Percentiles rank a stretch among this genome's conserved stretches.
These are phyloP conservation scores for Catocala sponsa DNA, from an alignment of 2,888 invertebrate species.

Conservation along the genomic window DNA sequence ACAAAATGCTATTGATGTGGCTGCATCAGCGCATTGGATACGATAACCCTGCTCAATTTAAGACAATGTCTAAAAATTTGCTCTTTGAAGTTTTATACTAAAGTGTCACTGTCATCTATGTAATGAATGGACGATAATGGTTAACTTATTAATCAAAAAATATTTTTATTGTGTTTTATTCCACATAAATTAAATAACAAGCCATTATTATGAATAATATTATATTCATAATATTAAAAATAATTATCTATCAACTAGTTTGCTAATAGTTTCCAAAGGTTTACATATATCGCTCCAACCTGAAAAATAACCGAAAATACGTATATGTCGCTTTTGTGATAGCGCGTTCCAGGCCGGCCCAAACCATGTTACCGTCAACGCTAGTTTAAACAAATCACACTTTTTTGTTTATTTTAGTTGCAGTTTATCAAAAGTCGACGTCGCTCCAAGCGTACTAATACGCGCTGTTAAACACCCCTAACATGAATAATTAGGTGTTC, in stretches of 20 bases:
- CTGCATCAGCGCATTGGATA: slow-evolving; percentile 79
- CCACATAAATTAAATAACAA: too few relatives aligned
- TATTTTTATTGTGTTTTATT: too few relatives aligned
- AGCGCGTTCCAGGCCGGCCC: slow-evolving; percentile 71
- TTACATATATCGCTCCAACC: slow-evolving; percentile 63
- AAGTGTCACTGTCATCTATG: too few relatives aligned
- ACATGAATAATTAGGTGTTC: slow-evolving; percentile 88
- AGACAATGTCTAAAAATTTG: slow-evolving; percentile 22
- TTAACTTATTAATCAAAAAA: too few relatives aligned
- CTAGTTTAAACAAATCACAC: slow-evolving; percentile 78
- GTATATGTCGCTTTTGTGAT: slow-evolving; percentile 52
- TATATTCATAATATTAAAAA: too few relatives aligned
- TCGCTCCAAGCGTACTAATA: slow-evolving; percentile 77
- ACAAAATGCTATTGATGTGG: slow-evolving; percentile 68
- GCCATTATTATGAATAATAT: too few relatives aligned
- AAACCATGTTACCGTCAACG: slow-evolving; percentile 77
- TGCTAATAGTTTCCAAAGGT: too few relatives aligned
- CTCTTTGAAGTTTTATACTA: neutral
- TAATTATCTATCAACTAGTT: too few relatives aligned
- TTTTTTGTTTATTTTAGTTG: slow-evolving; percentile 68
- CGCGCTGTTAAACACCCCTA: slow-evolving; percentile 83
- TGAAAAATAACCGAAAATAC: slow-evolving; percentile 70
- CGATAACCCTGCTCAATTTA: slow-evolving; percentile 64
- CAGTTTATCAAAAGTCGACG: slow-evolving; percentile 75
- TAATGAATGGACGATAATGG: too few relatives aligned